Conservation (phyloP, 2,797 vertebrate species). For the Dallia pectoralis region DNA sequence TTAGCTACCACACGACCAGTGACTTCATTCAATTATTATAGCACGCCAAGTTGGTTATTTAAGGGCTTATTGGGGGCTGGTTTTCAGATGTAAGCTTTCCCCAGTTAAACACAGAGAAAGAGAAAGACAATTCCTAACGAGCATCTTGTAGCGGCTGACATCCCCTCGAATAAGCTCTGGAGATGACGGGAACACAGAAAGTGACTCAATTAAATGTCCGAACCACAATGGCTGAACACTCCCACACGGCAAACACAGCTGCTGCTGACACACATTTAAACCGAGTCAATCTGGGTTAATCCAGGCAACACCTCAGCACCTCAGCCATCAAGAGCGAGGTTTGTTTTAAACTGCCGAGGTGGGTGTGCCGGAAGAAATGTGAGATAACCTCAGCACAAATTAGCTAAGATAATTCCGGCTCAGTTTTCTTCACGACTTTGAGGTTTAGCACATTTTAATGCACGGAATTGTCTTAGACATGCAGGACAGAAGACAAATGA, state of each 20-base stretch:
- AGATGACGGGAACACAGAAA: background rate
- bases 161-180: background rate
- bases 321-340: background rate
- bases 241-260: background rate
- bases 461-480: background rate
- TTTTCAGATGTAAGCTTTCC: background rate
- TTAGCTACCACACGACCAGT: background rate
- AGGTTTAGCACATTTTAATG: background rate
- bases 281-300: background rate
- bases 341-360: background rate
- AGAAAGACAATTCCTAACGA: background rate
- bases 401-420: background rate
- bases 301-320: background rate
- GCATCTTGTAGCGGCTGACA: background rate
- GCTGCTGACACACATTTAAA: background rate
- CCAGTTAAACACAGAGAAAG: background rate
- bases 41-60: background rate
- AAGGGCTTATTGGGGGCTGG: background rate
- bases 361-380: background rate
- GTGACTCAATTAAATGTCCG: conserved; percentile 20
- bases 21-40: background rate
- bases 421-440: background rate
- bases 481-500: background rate
- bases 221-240: conserved; percentile 23
- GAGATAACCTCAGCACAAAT: background rate